Base-by-base conservation (phyloP, 2,888 invertebrate species). In the Salticus scenicus region DNA sequence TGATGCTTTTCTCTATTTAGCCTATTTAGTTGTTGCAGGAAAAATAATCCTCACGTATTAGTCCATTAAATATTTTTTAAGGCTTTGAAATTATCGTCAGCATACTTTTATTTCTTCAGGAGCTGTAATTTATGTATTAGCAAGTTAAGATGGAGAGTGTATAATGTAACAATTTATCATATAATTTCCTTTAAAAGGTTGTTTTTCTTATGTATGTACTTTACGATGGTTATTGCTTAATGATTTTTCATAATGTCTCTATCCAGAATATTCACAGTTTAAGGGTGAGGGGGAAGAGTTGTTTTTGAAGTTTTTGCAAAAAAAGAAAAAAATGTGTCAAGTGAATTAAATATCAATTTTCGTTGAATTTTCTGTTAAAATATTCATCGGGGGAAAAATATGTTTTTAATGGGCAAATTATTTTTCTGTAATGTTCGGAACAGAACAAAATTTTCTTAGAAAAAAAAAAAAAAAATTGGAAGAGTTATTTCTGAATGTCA, bases 1-100 rank as follows among this genome's bases (percentile, higher is more conserved):
- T 81, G 81, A 81, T 81, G 75, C 74, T 75, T 20, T 66, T 37
- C 28, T 57, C 57, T 75, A 63, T 75, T 78, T 78, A 63, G 69
- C 37, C 63, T 67, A 27, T 42, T 70, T 70, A 70, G 41, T 70
- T 28, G 27, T 28, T 33, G 2, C 27, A 74, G 41, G 64, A 74
- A 51, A 42, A 69, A 76, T 69, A 76, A 51, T 75, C 70, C 33
- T 37, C 33, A 33, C 57, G 42, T 81, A 81, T 75, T 81, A 81
- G 75, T 27, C 41, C 63, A 70, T 63, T 81, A 81, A 81, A 75
- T 75, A 57, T 63, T 66, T 31, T 66, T 66, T 66, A 66, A 66
- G 31, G 66, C 30, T 66, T 66, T 57, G 57, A 57, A 57, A 57
- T 57, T 57, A 57, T 57, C 57, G 57, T 12, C 24, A 17, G 24